phyloP scores from a whole-genome alignment of 2,888 invertebrate species.

The Drosophila paranaensis region DNA sequence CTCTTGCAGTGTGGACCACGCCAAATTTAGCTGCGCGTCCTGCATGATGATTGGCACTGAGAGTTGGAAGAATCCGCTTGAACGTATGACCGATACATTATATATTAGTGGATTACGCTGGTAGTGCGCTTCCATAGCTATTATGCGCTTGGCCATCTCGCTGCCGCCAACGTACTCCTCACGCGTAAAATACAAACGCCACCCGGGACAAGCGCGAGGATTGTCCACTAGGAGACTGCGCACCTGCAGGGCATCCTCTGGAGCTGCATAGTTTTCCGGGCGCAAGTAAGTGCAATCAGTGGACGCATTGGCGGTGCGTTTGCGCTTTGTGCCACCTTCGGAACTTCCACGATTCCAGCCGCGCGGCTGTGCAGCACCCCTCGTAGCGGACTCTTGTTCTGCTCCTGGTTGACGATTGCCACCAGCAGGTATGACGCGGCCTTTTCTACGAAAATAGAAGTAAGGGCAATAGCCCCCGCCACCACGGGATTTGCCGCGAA shows the following conservation, averaged over 20 bases:
- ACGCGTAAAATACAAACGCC: slow-evolving; percentile 92
- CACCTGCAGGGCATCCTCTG: slow-evolving; percentile 64
- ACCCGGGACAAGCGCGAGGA: slow-evolving; percentile 87
- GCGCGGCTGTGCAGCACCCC: slow-evolving; percentile 32
- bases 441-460: slow-evolving; percentile 81
- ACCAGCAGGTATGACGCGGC: slow-evolving; percentile 76
- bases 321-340: slow-evolving; percentile 1
- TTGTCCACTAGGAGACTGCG: slow-evolving; percentile 69
- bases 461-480: slow-evolving; percentile 75
- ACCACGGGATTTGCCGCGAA: slow-evolving; percentile 73
- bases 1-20: slow-evolving; percentile 88
- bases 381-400: neutral
- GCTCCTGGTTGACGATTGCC: slow-evolving; percentile 30
- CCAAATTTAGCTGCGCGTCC: slow-evolving; percentile 86
- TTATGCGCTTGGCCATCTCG: slow-evolving; percentile 85
- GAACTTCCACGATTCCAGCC: slow-evolving; percentile 50
- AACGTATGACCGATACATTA: slow-evolving; percentile 57
- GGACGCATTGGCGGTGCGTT: slow-evolving; percentile 18
- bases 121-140: slow-evolving; percentile 87
- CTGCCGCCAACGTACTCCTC: slow-evolving; percentile 86
- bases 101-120: slow-evolving; percentile 66
- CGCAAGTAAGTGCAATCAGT: slow-evolving; percentile 71
- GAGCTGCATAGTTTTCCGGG: slow-evolving; percentile 72
- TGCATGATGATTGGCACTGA: slow-evolving; percentile 86
- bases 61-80: slow-evolving; percentile 82